Evolutionary conservation across 1,140 invertebrate genomes (phyloP).

Genomic region (Myzus persicae): DNA sequence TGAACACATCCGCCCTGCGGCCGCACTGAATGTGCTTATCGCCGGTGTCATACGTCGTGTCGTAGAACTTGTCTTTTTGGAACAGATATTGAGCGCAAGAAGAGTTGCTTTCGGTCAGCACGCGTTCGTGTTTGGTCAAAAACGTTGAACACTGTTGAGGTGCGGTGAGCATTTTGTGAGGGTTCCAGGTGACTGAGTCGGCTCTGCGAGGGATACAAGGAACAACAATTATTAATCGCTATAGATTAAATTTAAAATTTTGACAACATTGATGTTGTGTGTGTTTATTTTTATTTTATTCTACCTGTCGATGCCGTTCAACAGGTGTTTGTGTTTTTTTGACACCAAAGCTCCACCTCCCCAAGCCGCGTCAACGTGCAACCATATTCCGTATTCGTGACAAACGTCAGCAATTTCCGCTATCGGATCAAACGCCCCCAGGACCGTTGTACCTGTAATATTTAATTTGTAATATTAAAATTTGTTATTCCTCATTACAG

Average conservation of each 20-base stretch:
- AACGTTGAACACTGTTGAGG: slow-evolving; percentile 91
- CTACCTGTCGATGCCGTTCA: slow-evolving; percentile 80
- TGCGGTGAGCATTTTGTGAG: slow-evolving; percentile 87
- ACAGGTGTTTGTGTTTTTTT: slow-evolving; percentile 76
- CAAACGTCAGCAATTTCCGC: slow-evolving; percentile 82
- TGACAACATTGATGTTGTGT: background rate
- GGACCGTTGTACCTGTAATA: slow-evolving; percentile 66
- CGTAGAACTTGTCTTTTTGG: slow-evolving; percentile 96
- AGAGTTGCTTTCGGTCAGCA: slow-evolving; percentile 72
- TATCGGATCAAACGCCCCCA: slow-evolving; percentile 91
- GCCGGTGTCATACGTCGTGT: slow-evolving; percentile 88
- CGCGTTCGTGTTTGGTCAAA: slow-evolving; percentile 75
- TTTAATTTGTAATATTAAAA: slow-evolving; percentile 5
- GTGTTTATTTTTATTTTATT: slow-evolving; percentile 60
- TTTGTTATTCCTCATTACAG: background rate
- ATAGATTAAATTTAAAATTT: background rate
- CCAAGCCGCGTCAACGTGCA: slow-evolving; percentile 97
- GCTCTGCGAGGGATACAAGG: slow-evolving; percentile 69
- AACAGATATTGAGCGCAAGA: slow-evolving; percentile 89
- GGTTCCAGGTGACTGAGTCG: slow-evolving; percentile 94
- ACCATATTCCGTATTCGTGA: slow-evolving; percentile 84
- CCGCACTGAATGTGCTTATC: slow-evolving; percentile 95
- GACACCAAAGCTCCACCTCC: slow-evolving; percentile 89
- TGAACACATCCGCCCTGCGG: slow-evolving; percentile 91
- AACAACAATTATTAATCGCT: background rate